Conservation (phyloP, 2,888 invertebrate species). For the Nemurella pictetii region DNA sequence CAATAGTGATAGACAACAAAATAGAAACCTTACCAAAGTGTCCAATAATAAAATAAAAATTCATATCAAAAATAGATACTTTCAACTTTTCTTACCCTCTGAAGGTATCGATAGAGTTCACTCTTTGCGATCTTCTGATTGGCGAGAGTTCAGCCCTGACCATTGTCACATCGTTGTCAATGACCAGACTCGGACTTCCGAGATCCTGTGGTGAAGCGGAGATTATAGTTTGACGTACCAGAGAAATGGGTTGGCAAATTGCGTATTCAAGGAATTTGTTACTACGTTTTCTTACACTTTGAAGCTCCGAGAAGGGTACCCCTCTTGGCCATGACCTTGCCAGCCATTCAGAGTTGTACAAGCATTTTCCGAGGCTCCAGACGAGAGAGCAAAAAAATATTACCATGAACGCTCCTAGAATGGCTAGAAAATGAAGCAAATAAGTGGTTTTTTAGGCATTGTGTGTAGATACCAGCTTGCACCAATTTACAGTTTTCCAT, state of each 20-base stretch:
- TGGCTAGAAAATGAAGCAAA: conserved; percentile 49
- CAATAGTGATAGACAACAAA: too few species aligned
- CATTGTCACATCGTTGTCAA: conserved; percentile 44
- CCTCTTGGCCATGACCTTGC: conserved; percentile 31
- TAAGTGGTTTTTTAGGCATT: background rate
- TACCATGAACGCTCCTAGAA: conserved; percentile 52
- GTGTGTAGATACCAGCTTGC: background rate
- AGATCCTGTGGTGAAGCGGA: conserved; percentile 40
- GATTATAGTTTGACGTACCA: too few species aligned
- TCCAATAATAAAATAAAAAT: background rate
- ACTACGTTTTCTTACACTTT: conserved; percentile 36
- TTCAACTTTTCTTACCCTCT: conserved; percentile 79
- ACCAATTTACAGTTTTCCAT: background rate
- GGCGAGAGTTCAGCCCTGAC: conserved; percentile 46
- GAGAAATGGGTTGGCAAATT: background rate
- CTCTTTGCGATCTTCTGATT: conserved; percentile 48
- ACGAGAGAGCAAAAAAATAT: conserved; percentile 47
- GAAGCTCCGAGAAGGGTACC: conserved; percentile 38
- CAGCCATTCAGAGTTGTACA: conserved; percentile 33
- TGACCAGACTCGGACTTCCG: conserved; percentile 39
- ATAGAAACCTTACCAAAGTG: too few species aligned
- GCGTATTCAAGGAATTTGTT: background rate
- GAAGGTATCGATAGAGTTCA: conserved; percentile 75
- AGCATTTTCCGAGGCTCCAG: conserved; percentile 43
- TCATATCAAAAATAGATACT: background rate